These are phyloP conservation scores for Tetrapedia diversipes DNA, from an alignment of 2,888 invertebrate species.

Conservation along the genomic window DNA sequence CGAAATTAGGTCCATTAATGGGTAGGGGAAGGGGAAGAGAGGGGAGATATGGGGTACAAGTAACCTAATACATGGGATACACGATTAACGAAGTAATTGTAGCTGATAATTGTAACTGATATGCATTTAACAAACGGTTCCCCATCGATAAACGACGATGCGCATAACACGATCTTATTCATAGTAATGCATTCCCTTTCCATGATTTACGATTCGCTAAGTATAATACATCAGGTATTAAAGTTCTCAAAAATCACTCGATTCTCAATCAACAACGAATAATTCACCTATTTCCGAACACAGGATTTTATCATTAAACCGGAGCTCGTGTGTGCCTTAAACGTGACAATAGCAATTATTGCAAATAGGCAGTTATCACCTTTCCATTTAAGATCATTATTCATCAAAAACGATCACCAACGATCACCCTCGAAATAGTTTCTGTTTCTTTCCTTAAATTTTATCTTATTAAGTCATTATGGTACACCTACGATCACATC, in stretches of 20 bases:
- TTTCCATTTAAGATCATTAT: conserved; percentile 22
- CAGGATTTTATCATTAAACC: conserved; percentile 34
- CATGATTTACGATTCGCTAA: conserved; percentile 21
- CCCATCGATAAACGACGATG: conserved; percentile 8
- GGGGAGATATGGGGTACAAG: conserved; percentile 26
- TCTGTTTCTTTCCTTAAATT: conserved; percentile 13
- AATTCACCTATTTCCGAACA: conserved; percentile 19
- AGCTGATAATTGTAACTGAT: conserved; percentile 45
- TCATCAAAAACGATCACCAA: conserved; percentile 17
- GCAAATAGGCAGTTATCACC: conserved; percentile 54
- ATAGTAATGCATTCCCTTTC: conserved; percentile 8
- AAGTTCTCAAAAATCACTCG: conserved; percentile 22
- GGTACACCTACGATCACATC: conserved; percentile 67
- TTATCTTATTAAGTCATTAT: conserved; percentile 48
- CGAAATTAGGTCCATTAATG: not conserved
- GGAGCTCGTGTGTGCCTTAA: conserved; percentile 21
- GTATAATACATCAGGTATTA: conserved; percentile 51
- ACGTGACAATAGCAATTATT: conserved; percentile 57
- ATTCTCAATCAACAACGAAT: conserved; percentile 22
- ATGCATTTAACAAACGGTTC: conserved; percentile 46
- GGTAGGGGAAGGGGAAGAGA: no score
- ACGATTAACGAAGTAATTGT: conserved; percentile 29
- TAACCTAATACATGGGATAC: conserved; percentile 22
- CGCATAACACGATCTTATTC: conserved; percentile 23
- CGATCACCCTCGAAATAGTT: conserved; percentile 11